A percentile compares a stretch with the other conserved stretches of the same genome.
Conservation (phyloP, 2,888 invertebrate genomes). For the Dolichopus griseipennis region DNA sequence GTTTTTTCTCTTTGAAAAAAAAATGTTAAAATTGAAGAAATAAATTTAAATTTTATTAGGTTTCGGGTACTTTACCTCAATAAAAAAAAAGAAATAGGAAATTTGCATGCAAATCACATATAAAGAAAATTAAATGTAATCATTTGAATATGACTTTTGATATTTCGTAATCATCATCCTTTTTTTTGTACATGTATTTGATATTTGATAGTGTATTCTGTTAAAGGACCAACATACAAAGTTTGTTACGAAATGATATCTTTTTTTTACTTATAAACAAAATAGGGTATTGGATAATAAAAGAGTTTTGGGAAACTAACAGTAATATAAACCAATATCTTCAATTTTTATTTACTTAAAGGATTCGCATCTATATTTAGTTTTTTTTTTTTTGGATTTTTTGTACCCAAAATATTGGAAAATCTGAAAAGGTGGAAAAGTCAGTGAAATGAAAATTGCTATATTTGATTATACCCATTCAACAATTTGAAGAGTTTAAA, state of each 20-base stretch:
- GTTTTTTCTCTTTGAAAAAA: not conserved
- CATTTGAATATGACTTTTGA: conserved; percentile 6
- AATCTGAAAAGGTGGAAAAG: not conserved
- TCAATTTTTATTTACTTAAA: no score
- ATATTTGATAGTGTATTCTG: no score
- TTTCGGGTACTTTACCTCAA: not conserved
- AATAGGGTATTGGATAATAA: no score
- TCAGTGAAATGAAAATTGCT: not conserved
- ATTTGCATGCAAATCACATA: conserved; percentile 1
- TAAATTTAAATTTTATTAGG: not conserved
- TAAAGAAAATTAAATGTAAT: not conserved
- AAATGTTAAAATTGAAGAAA: not conserved
- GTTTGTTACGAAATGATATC: no score
- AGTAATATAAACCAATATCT: no score
- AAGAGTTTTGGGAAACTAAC: no score
- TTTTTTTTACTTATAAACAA: no score
- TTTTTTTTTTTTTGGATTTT: no score
- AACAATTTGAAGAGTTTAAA: no score
- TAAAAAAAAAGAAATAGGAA: not conserved
- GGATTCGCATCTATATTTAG: no score
- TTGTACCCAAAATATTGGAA: no score
- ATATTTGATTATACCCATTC: not conserved
- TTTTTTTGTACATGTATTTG: not conserved
- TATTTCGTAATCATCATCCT: not conserved
- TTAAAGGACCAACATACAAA: not conserved